Evolutionary conservation across 2,888 invertebrate genomes (phyloP), one percentile per base, ranked within the genome.

Genomic region (Calameuta pallipes): DNA sequence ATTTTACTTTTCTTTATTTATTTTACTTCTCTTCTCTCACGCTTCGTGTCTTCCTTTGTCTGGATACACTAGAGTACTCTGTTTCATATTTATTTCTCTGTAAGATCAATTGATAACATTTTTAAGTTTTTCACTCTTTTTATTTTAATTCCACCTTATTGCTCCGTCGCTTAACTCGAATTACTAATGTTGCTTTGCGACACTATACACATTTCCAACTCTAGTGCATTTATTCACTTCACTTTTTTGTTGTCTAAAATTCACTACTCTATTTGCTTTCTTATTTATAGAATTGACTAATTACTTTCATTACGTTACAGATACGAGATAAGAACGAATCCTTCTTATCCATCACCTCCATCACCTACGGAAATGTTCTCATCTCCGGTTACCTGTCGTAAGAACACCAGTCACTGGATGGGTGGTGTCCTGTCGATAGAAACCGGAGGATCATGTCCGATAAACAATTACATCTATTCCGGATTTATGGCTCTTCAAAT

Each of bases 401-500:
- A 94, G 87, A 92, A 94, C 34, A 92, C 92, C 11, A 93, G 92
- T 73, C 92, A 93, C 69, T 94, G 94, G 93, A 94, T 94, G 81
- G 93, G 94, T 1, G 94, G 94, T 82, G 93, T 95, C 90, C 92
- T 95, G 23, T 95, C 95, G 75, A 94, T 95, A 88, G 95, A 95
- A 86, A 93, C 93, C 0, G 95, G 95, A n/a, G 94, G 94, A 81
- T 94, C 94, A 11, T 96, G 96, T 87, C 96, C 96, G 0, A 95
- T 95, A 6, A 94, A 96, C 85, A 94, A 95, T 91, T 96, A 96
- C 88, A 95, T 95, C 89, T 95, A 94, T 88, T 95, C 95, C 0
- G 96, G 96, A n/a, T 96, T 96, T 88, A 90, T 96, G 81, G 95
- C 95, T 4, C 90, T 96, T 83, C 96, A 96, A 90, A 93, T 94